phyloP scores from a whole-genome alignment of 2,113 vertebrate genomes.

The Chloebia gouldiae region DNA sequence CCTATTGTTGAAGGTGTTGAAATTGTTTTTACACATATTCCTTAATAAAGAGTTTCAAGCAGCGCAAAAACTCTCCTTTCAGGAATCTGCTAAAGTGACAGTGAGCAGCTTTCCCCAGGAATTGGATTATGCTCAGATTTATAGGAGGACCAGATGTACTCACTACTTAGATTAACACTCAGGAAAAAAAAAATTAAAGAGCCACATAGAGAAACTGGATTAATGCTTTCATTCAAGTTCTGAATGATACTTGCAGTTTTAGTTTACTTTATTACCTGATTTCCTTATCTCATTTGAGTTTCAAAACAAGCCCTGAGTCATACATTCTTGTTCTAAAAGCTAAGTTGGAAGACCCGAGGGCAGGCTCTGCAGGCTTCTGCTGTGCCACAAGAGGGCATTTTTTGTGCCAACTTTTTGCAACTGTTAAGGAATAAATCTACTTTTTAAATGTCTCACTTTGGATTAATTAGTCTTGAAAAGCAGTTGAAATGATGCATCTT shows the following conservation, averaged over 20 bases:
- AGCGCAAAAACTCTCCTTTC: neutral
- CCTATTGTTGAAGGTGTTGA: neutral
- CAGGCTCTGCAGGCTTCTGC: neutral
- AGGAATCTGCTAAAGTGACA: neutral
- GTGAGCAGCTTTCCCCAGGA: neutral
- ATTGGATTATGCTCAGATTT: neutral
- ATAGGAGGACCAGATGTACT: neutral
- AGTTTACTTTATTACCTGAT: neutral
- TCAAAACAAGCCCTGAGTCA: neutral
- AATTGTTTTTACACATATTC: neutral
- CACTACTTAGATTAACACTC: neutral
- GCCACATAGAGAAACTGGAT: neutral
- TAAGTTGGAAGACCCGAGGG: neutral
- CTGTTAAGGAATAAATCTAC: neutral
- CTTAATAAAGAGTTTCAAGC: neutral
- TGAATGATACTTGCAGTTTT: neutral
- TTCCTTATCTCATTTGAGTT: neutral
- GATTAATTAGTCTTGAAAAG: neutral
- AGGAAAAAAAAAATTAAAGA: neutral
- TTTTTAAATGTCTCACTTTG: neutral
- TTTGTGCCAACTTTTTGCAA: neutral
- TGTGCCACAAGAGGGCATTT: conserved; percentile 49
- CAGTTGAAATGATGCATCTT: neutral
- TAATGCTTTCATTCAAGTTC: neutral
- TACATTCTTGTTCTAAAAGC: neutral